These are phyloP conservation scores for Esox niger DNA, from an alignment of 2,113 vertebrate genomes.

Conservation along the genomic window DNA sequence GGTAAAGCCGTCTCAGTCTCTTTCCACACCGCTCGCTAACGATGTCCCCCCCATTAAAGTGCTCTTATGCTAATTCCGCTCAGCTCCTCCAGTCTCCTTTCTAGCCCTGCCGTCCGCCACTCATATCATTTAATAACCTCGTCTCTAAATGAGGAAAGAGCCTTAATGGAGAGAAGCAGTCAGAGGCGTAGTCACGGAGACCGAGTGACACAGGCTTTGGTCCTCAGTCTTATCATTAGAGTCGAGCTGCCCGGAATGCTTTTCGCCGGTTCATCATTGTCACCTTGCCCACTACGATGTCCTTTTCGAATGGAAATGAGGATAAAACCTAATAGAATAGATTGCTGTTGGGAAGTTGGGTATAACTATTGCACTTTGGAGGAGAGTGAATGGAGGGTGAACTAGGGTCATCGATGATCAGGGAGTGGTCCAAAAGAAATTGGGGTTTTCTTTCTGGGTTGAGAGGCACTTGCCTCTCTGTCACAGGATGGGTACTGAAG, in stretches of 20 bases:
- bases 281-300: constrained; percentile 65
- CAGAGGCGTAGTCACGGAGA: too few species aligned
- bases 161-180: constrained; percentile 15
- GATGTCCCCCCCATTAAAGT: constrained; percentile 67
- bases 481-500: too few species aligned
- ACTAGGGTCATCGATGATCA: too few species aligned
- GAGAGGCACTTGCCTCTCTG: neutral
- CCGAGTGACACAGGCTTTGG: too few species aligned
- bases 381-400: too few species aligned
- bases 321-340: constrained; percentile 19
- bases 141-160: constrained; percentile 62
- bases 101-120: constrained; percentile 42
- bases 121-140: constrained; percentile 67
- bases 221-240: too few species aligned
- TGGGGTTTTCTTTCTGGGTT: neutral
- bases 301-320: constrained; percentile 62
- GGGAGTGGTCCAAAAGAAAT: too few species aligned
- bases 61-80: constrained; percentile 57
- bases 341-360: too few species aligned
- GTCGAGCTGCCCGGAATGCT: too few species aligned
- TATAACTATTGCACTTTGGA: too few species aligned
- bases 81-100: constrained; percentile 3
- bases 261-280: constrained; percentile 23
- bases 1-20: constrained; percentile 59
- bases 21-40: constrained; percentile 54